A percentile compares a stretch with the other conserved stretches of the same genome.
phyloP scores from a whole-genome alignment of 1,140 invertebrate species.

The Drosophila navojoa region DNA sequence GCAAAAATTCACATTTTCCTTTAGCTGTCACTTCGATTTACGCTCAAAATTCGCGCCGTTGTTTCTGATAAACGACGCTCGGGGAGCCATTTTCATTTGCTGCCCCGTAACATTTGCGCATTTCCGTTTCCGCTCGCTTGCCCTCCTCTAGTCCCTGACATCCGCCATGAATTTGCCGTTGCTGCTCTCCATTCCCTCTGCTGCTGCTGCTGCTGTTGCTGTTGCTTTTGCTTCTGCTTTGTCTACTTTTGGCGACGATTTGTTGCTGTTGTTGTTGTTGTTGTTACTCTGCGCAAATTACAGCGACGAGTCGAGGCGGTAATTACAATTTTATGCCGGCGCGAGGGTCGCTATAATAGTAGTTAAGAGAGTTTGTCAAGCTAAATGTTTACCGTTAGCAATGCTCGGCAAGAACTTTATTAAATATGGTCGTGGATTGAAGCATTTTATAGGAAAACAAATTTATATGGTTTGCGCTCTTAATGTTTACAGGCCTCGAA shows the following conservation, averaged over 20 bases:
- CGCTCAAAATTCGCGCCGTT: slow-evolving; percentile 22
- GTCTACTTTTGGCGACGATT: slow-evolving; percentile 39
- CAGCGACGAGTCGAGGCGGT: slow-evolving; percentile 48
- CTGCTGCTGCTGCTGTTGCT: background rate
- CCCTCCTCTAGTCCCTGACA: slow-evolving; percentile 28
- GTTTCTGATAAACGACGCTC: slow-evolving; percentile 56
- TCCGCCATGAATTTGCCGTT: slow-evolving; percentile 54
- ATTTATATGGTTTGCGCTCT: too few species aligned
- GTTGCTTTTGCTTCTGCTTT: slow-evolving; percentile 7
- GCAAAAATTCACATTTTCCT: slow-evolving; percentile 25
- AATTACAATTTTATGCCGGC: slow-evolving; percentile 63
- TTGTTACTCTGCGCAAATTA: slow-evolving; percentile 46
- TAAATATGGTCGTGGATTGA: too few species aligned
- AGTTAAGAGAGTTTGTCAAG: too few species aligned
- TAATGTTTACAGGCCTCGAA: too few species aligned
- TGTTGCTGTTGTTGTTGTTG: slow-evolving; percentile 25
- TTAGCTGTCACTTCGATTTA: slow-evolving; percentile 40
- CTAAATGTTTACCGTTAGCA: too few species aligned
- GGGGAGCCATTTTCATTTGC: slow-evolving; percentile 70
- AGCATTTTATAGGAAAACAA: too few species aligned
- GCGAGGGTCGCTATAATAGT: slow-evolving; percentile 2
- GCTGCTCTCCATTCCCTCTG: slow-evolving; percentile 8
- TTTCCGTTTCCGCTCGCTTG: slow-evolving; percentile 67
- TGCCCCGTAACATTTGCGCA: slow-evolving; percentile 66
- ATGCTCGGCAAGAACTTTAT: too few species aligned